These are phyloP conservation scores for Baronia brevicornis DNA, from an alignment of 2,888 invertebrate species.

Conservation along the genomic window DNA sequence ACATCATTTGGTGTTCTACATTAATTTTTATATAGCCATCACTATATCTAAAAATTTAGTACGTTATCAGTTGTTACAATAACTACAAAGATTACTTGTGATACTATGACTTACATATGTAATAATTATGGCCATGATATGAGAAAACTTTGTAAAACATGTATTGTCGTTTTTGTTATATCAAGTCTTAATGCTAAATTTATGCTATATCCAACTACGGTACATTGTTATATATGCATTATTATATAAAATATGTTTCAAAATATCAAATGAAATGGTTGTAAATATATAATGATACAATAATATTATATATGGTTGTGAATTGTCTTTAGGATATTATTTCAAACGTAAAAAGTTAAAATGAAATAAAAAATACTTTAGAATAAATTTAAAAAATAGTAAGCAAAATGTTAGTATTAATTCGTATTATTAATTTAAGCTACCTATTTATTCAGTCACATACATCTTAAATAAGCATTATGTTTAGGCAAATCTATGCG, in stretches of 20 bases:
- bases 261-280: too few species aligned
- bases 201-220: slow-evolving; percentile 10
- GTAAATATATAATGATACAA: too few species aligned
- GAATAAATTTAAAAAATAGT: too few species aligned
- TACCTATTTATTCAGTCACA: slow-evolving; percentile 69
- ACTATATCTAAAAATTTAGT: too few species aligned
- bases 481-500: slow-evolving; percentile 36
- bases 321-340: too few species aligned
- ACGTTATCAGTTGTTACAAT: too few species aligned
- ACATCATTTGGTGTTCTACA: too few species aligned
- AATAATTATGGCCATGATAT: slow-evolving; percentile 46
- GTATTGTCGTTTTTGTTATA: slow-evolving; percentile 68
- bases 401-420: slow-evolving; percentile 30
- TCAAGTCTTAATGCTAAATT: slow-evolving; percentile 33
- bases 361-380: too few species aligned
- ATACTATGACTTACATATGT: slow-evolving; percentile 13
- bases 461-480: slow-evolving; percentile 60
- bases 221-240: too few species aligned
- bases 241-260: too few species aligned
- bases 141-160: slow-evolving; percentile 54
- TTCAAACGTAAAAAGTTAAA: slow-evolving; percentile 1
- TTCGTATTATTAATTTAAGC: slow-evolving; percentile 28
- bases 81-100: slow-evolving; percentile 17
- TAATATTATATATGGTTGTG: too few species aligned
- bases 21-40: too few species aligned